These are phyloP conservation scores for Corythaeola cristata DNA, from an alignment of 2,113 vertebrate species.

Conservation along the genomic window DNA sequence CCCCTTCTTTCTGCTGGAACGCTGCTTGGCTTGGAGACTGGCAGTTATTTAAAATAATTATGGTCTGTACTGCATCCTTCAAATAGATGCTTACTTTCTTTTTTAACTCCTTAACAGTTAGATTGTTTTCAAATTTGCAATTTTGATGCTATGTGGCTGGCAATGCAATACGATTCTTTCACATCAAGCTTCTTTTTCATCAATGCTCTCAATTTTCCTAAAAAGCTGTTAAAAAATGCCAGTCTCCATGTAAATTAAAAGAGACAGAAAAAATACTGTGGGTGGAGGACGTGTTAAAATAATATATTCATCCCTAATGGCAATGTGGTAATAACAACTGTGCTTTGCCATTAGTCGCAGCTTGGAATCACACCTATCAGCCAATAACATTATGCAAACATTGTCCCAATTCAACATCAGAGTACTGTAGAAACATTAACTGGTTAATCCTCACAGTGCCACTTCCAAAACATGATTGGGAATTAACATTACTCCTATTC, in stretches of 20 bases:
- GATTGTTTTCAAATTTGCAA: neutral
- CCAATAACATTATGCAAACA: neutral
- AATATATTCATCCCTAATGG: neutral
- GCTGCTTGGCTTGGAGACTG: neutral
- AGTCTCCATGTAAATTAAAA: neutral
- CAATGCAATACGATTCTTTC: neutral
- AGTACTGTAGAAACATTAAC: neutral
- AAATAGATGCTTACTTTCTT: conserved; percentile 10
- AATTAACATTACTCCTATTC: neutral
- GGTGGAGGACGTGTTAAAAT: neutral
- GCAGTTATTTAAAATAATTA: neutral
- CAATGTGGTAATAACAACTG: neutral
- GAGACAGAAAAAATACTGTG: neutral
- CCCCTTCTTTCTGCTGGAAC: neutral
- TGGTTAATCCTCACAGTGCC: neutral
- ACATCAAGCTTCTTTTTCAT: neutral
- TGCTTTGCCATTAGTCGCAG: neutral
- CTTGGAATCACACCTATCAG: neutral
- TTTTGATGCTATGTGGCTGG: neutral
- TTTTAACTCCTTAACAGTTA: conserved; percentile 21
- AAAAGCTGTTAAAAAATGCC: conserved; percentile 19
- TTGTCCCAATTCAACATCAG: neutral
- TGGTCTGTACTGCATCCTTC: neutral
- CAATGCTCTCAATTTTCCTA: conserved; percentile 3
- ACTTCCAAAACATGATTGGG: neutral